Conservation (phyloP, 2,888 invertebrate species). For the Cataglyphis livida region DNA sequence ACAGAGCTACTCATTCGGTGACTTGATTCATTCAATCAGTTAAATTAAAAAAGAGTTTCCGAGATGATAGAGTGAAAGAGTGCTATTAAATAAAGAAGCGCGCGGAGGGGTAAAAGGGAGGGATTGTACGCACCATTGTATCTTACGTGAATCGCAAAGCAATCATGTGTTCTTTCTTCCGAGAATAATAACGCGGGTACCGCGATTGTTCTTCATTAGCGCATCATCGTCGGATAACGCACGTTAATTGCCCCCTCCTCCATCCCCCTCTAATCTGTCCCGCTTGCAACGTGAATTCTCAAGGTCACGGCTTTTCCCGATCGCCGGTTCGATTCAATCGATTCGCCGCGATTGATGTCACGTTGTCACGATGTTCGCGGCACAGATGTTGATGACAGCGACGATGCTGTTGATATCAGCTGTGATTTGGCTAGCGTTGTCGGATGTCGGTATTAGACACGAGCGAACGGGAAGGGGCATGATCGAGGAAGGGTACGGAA, state of each 20-base stretch:
- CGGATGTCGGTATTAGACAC: slow-evolving; percentile 22
- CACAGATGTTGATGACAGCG: not conserved
- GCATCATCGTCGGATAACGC: slow-evolving; percentile 24
- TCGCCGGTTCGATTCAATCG: slow-evolving; percentile 29
- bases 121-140: not conserved
- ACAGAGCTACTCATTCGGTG: not conserved
- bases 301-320: slow-evolving; percentile 46
- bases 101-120: not conserved
- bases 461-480: slow-evolving; percentile 6
- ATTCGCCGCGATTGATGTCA: slow-evolving; percentile 29
- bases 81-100: slow-evolving; percentile 6
- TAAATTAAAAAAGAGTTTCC: not conserved
- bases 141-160: not conserved
- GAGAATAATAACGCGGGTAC: slow-evolving; percentile 9
- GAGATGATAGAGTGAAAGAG: not conserved
- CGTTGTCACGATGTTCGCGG: not conserved
- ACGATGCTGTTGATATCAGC: slow-evolving; percentile 6
- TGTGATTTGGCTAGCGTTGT: slow-evolving; percentile 26
- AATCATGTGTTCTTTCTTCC: not conserved
- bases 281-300: slow-evolving; percentile 50
- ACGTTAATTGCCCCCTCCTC: slow-evolving; percentile 56
- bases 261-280: slow-evolving; percentile 44
- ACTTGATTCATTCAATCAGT: not conserved
- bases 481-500: slow-evolving; percentile 4
- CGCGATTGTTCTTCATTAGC: slow-evolving; percentile 44